A percentile compares a stretch with the other conserved stretches of the same genome.
Evolutionary conservation across 2,113 vertebrate species (phyloP).

Genomic region (Pachycephala philippinensis): DNA sequence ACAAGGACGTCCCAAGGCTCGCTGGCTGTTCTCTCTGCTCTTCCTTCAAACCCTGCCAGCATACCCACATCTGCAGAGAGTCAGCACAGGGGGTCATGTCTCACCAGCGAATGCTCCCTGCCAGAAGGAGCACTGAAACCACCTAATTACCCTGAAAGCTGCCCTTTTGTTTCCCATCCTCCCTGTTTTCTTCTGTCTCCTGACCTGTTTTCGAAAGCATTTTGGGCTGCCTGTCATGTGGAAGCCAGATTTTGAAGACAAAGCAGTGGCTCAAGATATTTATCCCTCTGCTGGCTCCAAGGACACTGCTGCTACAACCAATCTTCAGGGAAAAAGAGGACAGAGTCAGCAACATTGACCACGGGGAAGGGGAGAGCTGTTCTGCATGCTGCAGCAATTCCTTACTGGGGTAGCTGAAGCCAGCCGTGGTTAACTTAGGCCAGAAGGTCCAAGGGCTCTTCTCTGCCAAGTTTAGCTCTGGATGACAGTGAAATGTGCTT

Average conservation of each 20-base stretch:
- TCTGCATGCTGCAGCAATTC: background rate
- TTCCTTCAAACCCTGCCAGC: background rate
- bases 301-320: background rate
- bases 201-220: background rate
- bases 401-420: background rate
- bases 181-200: background rate
- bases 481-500: slow-evolving; percentile 58
- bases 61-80: background rate
- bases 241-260: slow-evolving; percentile 8
- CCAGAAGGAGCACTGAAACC: background rate
- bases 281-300: background rate
- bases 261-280: background rate
- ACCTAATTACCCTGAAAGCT: background rate
- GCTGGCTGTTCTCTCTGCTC: background rate
- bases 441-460: slow-evolving; percentile 60
- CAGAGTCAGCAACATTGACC: background rate
- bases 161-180: background rate
- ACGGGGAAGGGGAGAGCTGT: background rate
- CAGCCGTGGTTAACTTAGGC: slow-evolving; percentile 50
- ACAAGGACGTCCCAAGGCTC: background rate
- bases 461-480: slow-evolving; percentile 53
- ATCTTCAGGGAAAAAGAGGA: background rate
- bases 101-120: background rate
- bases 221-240: background rate
- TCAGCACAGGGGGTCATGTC: background rate